Percentiles rank a stretch among this genome's conserved stretches.
phyloP scores from a whole-genome alignment of 2,888 invertebrate genomes.

The Branchellion lobata region DNA sequence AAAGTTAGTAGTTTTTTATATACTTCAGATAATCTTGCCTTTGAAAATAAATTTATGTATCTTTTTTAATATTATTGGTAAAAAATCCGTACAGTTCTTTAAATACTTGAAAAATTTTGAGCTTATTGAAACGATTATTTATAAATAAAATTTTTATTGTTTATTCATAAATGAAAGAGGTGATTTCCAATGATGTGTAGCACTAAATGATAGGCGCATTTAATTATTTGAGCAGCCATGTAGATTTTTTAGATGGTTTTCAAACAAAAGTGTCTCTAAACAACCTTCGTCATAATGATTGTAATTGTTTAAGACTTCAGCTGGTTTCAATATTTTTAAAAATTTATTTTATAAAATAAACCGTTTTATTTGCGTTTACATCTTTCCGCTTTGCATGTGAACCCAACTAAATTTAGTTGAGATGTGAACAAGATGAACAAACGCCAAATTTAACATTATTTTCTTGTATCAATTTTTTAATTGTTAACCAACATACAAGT shows the following conservation, averaged over 20 bases:
- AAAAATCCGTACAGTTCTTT: neutral
- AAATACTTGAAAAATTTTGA: neutral
- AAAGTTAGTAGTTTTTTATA: too few species aligned
- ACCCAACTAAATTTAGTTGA: neutral
- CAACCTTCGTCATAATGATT: neutral
- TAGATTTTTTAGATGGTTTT: neutral
- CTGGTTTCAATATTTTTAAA: neutral
- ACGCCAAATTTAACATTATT: neutral
- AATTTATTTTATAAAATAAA: neutral
- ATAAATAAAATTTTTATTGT: neutral
- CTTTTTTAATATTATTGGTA: neutral
- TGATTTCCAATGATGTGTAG: neutral
- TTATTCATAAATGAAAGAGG: neutral
- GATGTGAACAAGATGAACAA: too few species aligned
- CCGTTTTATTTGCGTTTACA: neutral
- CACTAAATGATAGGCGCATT: neutral
- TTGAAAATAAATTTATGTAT: too few species aligned
- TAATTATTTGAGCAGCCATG: slow-evolving; percentile 8
- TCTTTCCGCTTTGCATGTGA: slow-evolving; percentile 3
- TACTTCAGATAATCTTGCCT: too few species aligned
- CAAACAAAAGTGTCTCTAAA: slow-evolving; percentile 1
- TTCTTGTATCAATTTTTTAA: too few species aligned
- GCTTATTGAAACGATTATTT: neutral
- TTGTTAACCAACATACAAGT: too few species aligned
- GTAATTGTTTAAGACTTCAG: neutral